Conservation (phyloP, 2,113 vertebrate species). For the Spheniscus mendiculus region DNA sequence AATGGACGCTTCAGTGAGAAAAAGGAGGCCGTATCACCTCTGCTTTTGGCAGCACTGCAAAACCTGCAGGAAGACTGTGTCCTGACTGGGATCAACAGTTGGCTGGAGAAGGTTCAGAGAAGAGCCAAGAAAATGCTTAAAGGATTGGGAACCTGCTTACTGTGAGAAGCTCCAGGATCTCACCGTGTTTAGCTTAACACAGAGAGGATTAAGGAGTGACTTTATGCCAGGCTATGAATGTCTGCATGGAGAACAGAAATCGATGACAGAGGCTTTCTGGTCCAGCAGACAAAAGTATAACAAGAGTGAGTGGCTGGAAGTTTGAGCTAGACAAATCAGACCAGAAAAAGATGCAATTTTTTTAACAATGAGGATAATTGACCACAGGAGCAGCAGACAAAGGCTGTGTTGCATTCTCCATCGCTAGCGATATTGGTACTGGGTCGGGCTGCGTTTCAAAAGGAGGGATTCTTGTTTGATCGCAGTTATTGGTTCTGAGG, state of each 20-base stretch:
- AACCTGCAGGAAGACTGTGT: neutral
- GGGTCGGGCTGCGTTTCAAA: accelerated
- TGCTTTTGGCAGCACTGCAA: neutral
- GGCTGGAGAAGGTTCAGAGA: neutral
- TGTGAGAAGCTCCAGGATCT: neutral
- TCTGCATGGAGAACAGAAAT: neutral
- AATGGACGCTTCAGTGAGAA: accelerated
- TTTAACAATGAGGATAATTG: neutral
- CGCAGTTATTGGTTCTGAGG: neutral
- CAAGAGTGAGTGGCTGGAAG: neutral
- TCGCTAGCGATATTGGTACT: accelerated
- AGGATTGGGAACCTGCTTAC: neutral
- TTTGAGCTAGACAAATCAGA: accelerated
- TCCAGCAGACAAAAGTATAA: neutral
- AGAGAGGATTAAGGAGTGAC: neutral
- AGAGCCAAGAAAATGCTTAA: neutral
- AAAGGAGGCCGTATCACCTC: neutral
- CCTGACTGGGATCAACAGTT: neutral
- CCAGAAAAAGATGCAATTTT: neutral
- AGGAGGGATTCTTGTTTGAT: neutral
- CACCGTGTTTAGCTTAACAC: neutral
- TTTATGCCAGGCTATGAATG: neutral
- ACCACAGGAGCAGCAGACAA: neutral
- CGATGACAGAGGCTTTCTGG: neutral
- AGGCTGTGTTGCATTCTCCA: neutral